Conservation (phyloP, 2,113 vertebrate species). For the Jaculus jaculus region DNA sequence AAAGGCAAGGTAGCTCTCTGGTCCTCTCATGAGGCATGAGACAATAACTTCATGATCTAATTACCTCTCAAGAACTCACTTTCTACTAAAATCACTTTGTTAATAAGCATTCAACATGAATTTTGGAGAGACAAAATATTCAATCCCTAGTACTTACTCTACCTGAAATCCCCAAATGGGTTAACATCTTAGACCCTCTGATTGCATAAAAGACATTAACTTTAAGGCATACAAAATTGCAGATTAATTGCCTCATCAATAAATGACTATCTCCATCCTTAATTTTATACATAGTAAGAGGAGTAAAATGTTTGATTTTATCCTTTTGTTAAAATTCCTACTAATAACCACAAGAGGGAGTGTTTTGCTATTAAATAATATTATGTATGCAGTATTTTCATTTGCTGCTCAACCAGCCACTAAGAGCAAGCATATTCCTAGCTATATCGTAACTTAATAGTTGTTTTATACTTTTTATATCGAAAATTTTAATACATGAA, state of each 20-base stretch:
- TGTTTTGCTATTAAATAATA: conserved; percentile 44
- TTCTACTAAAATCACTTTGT: background rate
- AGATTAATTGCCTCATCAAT: background rate
- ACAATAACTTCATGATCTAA: background rate
- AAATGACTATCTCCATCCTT: background rate
- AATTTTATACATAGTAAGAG: conserved; percentile 24
- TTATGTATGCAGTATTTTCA: background rate
- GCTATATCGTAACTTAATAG: background rate
- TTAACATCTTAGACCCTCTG: background rate
- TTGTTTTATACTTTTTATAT: too few species aligned
- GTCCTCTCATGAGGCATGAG: background rate
- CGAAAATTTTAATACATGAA: too few species aligned
- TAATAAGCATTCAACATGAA: background rate
- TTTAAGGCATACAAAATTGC: background rate
- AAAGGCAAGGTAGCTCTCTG: background rate
- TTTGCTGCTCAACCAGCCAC: background rate
- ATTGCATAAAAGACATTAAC: background rate
- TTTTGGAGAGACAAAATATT: background rate
- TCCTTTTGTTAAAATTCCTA: conserved; percentile 23
- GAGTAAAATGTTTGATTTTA: background rate
- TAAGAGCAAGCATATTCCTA: background rate
- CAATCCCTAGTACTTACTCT: background rate
- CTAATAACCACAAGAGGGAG: conserved; percentile 62
- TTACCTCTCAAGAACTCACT: too few species aligned
- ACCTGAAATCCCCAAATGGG: background rate